phyloP scores from a whole-genome alignment of 2,888 invertebrate genomes.

The Ormyrus labotus region DNA sequence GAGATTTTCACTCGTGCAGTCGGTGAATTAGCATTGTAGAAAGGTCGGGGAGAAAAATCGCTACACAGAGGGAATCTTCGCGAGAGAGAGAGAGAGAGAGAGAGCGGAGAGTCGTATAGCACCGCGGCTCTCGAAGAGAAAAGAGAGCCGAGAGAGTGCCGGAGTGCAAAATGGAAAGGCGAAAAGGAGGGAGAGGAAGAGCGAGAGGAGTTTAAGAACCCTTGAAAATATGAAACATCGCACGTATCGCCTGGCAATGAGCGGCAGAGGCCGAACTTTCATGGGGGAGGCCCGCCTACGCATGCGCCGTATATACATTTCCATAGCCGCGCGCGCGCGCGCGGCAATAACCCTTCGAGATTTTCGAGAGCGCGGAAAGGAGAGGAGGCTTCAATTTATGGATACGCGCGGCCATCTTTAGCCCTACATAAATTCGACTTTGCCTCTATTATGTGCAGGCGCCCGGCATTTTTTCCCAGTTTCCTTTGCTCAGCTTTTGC shows the following conservation, averaged over 20 bases:
- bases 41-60: neutral
- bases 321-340: neutral
- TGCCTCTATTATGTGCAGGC: constrained; percentile 7
- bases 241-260: constrained; percentile 49
- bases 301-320: constrained; percentile 2
- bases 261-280: constrained; percentile 37
- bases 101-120: constrained; percentile 11
- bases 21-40: constrained; percentile 45
- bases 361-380: neutral
- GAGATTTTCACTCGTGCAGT: constrained; percentile 16
- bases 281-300: constrained; percentile 34
- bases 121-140: constrained; percentile 33
- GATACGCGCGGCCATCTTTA: constrained; percentile 31
- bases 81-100: neutral
- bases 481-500: no score
- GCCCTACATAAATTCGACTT: constrained; percentile 8
- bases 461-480: no score
- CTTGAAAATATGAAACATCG: constrained; percentile 65
- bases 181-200: constrained; percentile 32
- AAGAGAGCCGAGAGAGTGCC: constrained; percentile 22
- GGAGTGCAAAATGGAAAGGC: constrained; percentile 40
- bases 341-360: constrained; percentile 16
- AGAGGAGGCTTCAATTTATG: constrained; percentile 49
- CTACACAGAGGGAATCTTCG: no score
- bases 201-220: constrained; percentile 57